Conservation (phyloP, 35 echinoderm and acorn worm genomes). For the Nesometra sesokonis region DNA sequence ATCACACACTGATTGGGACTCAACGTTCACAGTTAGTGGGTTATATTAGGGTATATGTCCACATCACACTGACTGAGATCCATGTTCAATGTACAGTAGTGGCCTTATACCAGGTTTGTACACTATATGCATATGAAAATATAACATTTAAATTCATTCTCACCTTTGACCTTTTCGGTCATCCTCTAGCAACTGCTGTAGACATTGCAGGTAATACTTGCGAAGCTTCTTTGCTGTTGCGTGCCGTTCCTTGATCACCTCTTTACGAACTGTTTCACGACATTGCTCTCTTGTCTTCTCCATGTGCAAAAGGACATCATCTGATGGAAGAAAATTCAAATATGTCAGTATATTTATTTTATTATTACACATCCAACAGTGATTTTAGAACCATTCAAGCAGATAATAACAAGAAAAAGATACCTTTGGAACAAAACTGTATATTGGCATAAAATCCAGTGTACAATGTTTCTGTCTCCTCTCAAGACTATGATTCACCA, state of each 20-base stretch:
- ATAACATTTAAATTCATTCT: not conserved
- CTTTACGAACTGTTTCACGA: slow-evolving; percentile 46
- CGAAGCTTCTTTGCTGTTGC: slow-evolving; percentile 51
- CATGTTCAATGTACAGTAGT: too few species aligned
- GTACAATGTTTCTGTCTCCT: too few species aligned
- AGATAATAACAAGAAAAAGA: not conserved
- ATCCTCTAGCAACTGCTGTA: slow-evolving; percentile 56
- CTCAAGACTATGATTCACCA: too few species aligned
- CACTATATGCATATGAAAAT: too few species aligned
- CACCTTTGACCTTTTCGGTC: slow-evolving; percentile 42
- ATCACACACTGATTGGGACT: too few species aligned
- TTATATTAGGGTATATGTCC: too few species aligned
- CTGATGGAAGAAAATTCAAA: slow-evolving; percentile 20
- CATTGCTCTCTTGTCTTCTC: slow-evolving; percentile 57
- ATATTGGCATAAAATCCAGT: too few species aligned
- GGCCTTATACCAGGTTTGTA: too few species aligned
- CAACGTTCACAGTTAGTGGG: too few species aligned
- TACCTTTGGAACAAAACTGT: too few species aligned
- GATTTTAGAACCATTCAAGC: not conserved
- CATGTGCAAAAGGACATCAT: slow-evolving; percentile 51
- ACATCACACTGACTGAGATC: too few species aligned
- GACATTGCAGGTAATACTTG: slow-evolving; percentile 55
- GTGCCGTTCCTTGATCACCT: slow-evolving; percentile 59
- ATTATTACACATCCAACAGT: not conserved
- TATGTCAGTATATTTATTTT: not conserved